Conservation (phyloP, 53 echinoderm and acorn worm species). For the Henricia sp. region DNA sequence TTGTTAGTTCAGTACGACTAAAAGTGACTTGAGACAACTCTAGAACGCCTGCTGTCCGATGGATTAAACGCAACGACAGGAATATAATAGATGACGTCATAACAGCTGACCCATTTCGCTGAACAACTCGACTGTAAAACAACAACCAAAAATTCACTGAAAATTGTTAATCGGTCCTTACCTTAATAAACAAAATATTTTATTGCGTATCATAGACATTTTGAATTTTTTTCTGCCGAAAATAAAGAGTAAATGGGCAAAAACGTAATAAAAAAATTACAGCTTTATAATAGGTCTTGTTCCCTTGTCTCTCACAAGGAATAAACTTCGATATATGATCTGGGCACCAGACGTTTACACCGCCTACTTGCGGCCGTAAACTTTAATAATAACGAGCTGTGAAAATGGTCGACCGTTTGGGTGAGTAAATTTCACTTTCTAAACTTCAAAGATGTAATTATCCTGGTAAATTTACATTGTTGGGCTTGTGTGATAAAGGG, state of each 20-base stretch:
- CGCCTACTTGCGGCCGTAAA: conserved; percentile 23
- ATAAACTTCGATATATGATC: background rate
- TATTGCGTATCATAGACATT: too few relatives aligned
- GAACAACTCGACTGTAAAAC: too few relatives aligned
- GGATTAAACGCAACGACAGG: too few relatives aligned
- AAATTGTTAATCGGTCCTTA: too few relatives aligned
- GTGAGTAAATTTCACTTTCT: conserved; percentile 81
- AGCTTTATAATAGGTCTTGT: background rate
- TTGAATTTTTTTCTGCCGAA: background rate
- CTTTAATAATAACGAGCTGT: conserved; percentile 5
- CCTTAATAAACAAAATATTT: too few relatives aligned
- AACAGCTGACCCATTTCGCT: too few relatives aligned
- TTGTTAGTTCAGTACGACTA: too few relatives aligned
- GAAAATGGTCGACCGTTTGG: conserved; percentile 89
- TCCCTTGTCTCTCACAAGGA: background rate
- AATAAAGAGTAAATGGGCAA: too few relatives aligned
- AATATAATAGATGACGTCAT: too few relatives aligned
- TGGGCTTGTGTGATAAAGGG: background rate
- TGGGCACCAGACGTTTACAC: conserved; percentile 40
- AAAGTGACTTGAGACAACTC: too few relatives aligned
- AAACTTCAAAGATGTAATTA: conserved; percentile 18
- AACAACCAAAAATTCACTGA: too few relatives aligned
- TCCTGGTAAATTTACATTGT: background rate
- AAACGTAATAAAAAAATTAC: conserved; percentile 16
- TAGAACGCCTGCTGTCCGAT: too few relatives aligned